Percentiles rank a stretch among this genome's conserved stretches.
Conservation (phyloP, 2,888 invertebrate genomes). For the Limnephilus rhombicus region DNA sequence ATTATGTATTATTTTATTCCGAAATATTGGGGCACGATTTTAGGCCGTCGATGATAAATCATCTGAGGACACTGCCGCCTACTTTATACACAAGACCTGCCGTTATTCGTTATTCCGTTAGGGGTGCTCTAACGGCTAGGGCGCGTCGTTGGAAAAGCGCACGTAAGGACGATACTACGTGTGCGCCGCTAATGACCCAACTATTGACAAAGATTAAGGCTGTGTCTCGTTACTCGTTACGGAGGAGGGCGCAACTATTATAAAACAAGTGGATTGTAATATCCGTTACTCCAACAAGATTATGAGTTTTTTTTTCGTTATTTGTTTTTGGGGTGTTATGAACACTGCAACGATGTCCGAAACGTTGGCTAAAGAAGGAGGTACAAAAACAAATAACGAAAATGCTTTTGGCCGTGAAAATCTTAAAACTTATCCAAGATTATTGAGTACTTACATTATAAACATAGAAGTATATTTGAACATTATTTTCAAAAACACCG, state of each 20-base stretch:
- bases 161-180: constrained; percentile 34
- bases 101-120: neutral
- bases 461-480: too few relatives aligned
- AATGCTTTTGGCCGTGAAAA: too few relatives aligned
- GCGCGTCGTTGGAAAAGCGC: neutral
- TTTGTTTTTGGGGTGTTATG: too few relatives aligned
- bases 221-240: constrained; percentile 9
- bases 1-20: neutral
- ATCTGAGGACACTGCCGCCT: neutral
- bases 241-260: neutral
- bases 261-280: neutral
- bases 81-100: constrained; percentile 25
- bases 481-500: too few relatives aligned
- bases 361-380: too few relatives aligned
- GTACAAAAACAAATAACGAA: too few relatives aligned
- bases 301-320: too few relatives aligned
- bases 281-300: neutral
- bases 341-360: too few relatives aligned
- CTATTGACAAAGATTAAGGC: constrained; percentile 36
- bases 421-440: too few relatives aligned
- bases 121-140: neutral
- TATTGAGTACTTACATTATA: too few relatives aligned
- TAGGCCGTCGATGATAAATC: neutral
- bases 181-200: constrained; percentile 23
- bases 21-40: neutral